A percentile compares a stretch with the other conserved stretches of the same genome.
phyloP scores from a whole-genome alignment of 2,797 vertebrate species.

The Hyperoplus immaculatus region DNA sequence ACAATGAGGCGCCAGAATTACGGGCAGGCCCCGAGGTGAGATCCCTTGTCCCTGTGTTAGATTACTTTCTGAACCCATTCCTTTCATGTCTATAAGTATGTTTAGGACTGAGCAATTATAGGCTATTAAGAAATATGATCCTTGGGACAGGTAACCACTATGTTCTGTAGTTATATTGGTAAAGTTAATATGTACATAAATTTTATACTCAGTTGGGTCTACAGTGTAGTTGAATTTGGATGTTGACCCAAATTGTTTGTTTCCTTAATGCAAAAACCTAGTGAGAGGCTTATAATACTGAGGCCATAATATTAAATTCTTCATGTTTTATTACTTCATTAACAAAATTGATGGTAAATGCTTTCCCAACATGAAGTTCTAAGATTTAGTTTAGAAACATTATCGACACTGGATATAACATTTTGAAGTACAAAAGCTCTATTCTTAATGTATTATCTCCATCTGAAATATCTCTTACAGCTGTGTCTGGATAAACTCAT shows the following conservation, averaged over 20 bases:
- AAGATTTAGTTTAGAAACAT: not conserved
- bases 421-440: no score
- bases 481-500: conserved; percentile 88
- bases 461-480: conserved; percentile 71
- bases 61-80: no score
- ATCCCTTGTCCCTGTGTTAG: no score
- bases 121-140: no score
- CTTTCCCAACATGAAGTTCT: not conserved
- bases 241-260: not conserved
- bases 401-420: not conserved
- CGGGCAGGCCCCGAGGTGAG: no score
- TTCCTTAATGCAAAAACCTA: not conserved
- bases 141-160: no score
- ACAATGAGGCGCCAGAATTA: no score
- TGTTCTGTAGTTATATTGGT: no score
- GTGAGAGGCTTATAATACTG: no score
- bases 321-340: not conserved
- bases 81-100: no score
- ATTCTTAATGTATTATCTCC: conserved; percentile 8
- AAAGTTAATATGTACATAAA: not conserved
- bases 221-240: not conserved
- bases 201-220: not conserved
- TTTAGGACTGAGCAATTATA: no score
- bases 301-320: not conserved
- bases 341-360: not conserved